These are phyloP conservation scores for Phodopus roborovskii DNA, from an alignment of 2,113 vertebrate species.

Conservation along the genomic window DNA sequence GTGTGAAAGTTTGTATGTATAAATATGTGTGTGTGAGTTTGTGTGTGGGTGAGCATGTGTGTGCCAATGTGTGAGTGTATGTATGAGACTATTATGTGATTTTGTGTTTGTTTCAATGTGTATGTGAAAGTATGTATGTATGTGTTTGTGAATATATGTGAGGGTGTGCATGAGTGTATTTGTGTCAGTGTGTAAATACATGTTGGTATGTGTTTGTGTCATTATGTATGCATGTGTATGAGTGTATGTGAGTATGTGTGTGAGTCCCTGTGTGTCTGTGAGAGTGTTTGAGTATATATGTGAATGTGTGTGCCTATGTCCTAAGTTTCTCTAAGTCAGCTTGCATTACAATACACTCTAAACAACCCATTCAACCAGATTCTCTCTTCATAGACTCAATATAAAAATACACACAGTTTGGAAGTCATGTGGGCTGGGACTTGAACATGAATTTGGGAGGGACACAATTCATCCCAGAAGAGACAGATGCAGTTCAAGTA, in stretches of 20 bases:
- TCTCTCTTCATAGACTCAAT: background rate
- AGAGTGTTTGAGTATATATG: background rate
- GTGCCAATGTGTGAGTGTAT: background rate
- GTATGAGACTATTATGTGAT: too few species aligned
- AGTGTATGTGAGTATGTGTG: background rate
- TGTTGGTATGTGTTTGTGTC: background rate
- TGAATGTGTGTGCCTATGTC: background rate
- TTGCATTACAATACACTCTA: background rate
- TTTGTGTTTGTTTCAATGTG: background rate
- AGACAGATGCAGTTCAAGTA: background rate
- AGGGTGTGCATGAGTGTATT: background rate
- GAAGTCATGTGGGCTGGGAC: background rate
- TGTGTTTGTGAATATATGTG: background rate
- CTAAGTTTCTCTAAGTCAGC: background rate
- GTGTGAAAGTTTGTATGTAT: too few species aligned
- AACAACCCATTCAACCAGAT: background rate
- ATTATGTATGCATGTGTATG: background rate
- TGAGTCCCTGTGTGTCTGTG: background rate
- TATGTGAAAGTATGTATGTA: background rate
- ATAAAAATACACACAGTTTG: background rate
- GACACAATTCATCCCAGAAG: background rate
- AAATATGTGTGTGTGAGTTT: too few species aligned
- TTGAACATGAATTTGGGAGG: background rate
- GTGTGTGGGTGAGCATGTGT: too few species aligned
- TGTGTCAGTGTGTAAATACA: background rate